Conservation (phyloP, 1,140 invertebrate species). For the Nomia melanderi region DNA sequence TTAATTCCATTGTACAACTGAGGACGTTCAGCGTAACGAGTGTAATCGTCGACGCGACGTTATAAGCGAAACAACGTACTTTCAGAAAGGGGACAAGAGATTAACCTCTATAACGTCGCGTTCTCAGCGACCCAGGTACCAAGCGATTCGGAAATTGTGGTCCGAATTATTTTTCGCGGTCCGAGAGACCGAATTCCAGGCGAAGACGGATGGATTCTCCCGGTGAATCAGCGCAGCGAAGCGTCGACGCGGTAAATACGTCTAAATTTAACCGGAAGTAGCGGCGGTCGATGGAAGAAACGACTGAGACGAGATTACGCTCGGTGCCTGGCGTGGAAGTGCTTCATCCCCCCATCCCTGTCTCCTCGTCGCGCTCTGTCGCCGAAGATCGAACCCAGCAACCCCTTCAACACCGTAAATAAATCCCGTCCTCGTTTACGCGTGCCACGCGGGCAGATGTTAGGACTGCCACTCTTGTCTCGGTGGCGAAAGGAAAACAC, state of each 20-base stretch:
- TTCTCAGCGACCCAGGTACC: too few species aligned
- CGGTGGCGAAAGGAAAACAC: slow-evolving; percentile 45
- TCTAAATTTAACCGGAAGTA: slow-evolving; percentile 57
- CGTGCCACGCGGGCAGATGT: slow-evolving; percentile 45
- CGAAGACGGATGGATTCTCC: too few species aligned
- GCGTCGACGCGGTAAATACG: not conserved
- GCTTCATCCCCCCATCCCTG: slow-evolving; percentile 18
- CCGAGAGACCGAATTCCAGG: too few species aligned
- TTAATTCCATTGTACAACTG: too few species aligned
- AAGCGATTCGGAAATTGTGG: too few species aligned
- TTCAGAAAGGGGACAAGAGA: too few species aligned
- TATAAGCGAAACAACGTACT: too few species aligned
- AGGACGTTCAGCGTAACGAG: too few species aligned
- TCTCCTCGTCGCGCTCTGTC: slow-evolving; percentile 22
- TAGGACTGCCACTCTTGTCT: slow-evolving; percentile 12
- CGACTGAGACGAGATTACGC: slow-evolving; percentile 22
- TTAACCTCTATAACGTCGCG: too few species aligned
- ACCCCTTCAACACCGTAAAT: slow-evolving; percentile 52
- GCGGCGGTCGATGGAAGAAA: slow-evolving; percentile 21
- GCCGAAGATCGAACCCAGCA: slow-evolving; percentile 56
- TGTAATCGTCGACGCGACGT: too few species aligned
- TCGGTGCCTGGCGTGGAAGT: slow-evolving; percentile 43
- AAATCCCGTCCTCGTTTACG: slow-evolving; percentile 49
- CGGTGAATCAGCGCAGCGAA: too few species aligned
- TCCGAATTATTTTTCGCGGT: too few species aligned